phyloP scores from a whole-genome alignment of 2,888 invertebrate species.

The Dryococelus australis region DNA sequence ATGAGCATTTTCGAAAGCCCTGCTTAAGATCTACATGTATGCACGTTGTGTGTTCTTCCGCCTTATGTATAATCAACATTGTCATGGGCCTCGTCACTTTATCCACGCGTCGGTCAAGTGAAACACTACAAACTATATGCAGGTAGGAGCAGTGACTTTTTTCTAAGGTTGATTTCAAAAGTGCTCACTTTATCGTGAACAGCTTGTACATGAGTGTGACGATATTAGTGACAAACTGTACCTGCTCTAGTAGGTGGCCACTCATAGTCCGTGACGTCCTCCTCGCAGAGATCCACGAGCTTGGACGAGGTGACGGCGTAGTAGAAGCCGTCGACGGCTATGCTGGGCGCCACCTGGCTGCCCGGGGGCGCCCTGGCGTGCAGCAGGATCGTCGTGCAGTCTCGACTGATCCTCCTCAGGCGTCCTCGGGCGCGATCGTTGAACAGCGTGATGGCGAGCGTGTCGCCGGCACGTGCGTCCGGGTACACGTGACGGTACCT shows the following conservation, averaged over 20 bases:
- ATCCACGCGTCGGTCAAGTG: no score
- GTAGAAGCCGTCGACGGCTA: slow-evolving; percentile 10
- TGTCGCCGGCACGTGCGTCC: neutral
- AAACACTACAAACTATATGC: no score
- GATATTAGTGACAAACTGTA: neutral
- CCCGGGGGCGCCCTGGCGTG: neutral
- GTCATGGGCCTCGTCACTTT: no score
- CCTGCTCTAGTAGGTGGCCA: slow-evolving; percentile 17
- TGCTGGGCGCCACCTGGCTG: no score
- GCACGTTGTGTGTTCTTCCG: no score
- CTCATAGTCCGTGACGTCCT: neutral
- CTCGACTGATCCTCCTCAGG: neutral
- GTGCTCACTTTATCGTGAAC: no score
- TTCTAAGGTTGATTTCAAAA: no score
- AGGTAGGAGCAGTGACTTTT: no score
- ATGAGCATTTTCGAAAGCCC: no score
- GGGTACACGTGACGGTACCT: neutral
- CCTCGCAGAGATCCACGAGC: neutral
- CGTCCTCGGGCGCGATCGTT: neutral
- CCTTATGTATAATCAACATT: no score
- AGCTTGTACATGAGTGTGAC: no score
- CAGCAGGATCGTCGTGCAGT: neutral
- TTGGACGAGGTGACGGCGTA: neutral
- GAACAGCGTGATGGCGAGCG: neutral
- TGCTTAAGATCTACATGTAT: no score